A percentile compares a stretch with the other conserved stretches of the same genome.
Conservation (phyloP, 2,113 vertebrate genomes). For the Acrocephalus kingi region DNA sequence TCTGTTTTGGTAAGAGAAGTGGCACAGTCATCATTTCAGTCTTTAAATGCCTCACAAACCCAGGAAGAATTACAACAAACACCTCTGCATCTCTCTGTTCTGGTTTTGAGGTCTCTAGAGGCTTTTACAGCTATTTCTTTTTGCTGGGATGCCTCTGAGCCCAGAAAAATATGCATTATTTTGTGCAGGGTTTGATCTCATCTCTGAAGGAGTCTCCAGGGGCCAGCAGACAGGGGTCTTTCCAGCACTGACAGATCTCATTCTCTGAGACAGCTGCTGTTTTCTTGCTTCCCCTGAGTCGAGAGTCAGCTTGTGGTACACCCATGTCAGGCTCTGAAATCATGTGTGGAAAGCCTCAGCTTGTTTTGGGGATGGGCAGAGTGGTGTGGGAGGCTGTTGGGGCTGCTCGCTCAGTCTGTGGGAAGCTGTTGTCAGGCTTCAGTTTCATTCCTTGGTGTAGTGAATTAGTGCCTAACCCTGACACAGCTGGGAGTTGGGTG, state of each 20-base stretch:
- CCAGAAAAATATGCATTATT: not conserved
- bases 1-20: not conserved
- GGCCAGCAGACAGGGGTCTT: not conserved
- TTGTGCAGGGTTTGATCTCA: not conserved
- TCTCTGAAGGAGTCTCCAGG: not conserved
- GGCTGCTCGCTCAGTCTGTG: not conserved
- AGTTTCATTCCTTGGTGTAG: not conserved
- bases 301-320: too few species aligned
- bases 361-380: not conserved
- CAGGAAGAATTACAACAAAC: not conserved
- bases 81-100: not conserved
- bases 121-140: not conserved
- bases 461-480: not conserved
- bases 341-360: not conserved
- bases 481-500: not conserved
- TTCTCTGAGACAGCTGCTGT: not conserved
- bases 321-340: not conserved
- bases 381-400: not conserved
- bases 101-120: not conserved
- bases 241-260: not conserved
- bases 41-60: not conserved
- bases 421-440: not conserved
- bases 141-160: not conserved
- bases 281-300: not conserved
- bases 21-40: not conserved